Conservation (phyloP, 2,797 vertebrate genomes). For the Anguilla marmorata region DNA sequence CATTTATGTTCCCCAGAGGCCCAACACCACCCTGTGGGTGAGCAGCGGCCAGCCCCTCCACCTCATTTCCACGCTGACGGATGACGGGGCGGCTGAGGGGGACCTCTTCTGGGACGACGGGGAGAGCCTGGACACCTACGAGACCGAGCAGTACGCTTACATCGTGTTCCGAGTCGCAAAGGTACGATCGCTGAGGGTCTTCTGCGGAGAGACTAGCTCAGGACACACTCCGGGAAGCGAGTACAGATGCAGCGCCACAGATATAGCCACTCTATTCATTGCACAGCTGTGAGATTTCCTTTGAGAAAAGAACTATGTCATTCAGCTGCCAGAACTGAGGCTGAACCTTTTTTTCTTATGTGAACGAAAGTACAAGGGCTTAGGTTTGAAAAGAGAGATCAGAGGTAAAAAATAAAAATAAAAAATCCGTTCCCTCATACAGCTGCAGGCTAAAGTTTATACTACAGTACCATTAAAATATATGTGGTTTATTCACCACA, state of each 20-base stretch:
- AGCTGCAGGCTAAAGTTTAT: not conserved
- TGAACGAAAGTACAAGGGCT: not conserved
- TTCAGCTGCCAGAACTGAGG: not conserved
- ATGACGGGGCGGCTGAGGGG: slow-evolving; percentile 67
- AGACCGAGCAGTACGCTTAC: slow-evolving; percentile 74
- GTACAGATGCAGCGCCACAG: not conserved
- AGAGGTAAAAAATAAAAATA: not conserved
- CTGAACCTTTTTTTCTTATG: not conserved
- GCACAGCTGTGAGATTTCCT: not conserved
- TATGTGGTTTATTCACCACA: not conserved
- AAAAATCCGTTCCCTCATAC: not conserved
- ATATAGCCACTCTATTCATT: not conserved
- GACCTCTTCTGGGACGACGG: slow-evolving; percentile 87
- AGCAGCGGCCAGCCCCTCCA: slow-evolving; percentile 75
- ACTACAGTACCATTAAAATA: not conserved
- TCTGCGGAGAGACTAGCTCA: not conserved
- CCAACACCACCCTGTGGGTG: slow-evolving; percentile 71
- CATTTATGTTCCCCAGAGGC: slow-evolving; percentile 59
- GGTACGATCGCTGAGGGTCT: slow-evolving; percentile 57
- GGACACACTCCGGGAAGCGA: not conserved
- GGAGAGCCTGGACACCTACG: slow-evolving; percentile 77
- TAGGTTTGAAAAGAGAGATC: not conserved
- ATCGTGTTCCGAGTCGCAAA: slow-evolving; percentile 72
- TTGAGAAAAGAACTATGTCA: not conserved
- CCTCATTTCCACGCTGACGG: slow-evolving; percentile 73